phyloP scores from a whole-genome alignment of 2,888 invertebrate genomes.

The Pyrocoelia pectoralis region DNA sequence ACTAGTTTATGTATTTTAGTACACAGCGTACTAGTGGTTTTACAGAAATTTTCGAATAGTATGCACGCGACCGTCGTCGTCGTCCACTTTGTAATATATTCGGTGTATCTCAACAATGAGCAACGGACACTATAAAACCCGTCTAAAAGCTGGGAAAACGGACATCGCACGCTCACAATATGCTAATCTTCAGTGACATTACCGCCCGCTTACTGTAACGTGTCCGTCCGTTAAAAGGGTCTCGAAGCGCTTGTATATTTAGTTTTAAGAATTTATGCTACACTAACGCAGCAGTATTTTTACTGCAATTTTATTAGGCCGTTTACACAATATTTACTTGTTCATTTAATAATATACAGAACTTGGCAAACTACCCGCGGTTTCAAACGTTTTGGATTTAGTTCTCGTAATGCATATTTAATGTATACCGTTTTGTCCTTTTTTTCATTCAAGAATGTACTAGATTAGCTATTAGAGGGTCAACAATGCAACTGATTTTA shows the following conservation, averaged over 20 bases:
- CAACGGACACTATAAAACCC: slow-evolving; percentile 37
- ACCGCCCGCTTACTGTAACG: slow-evolving; percentile 37
- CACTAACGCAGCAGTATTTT: slow-evolving; percentile 34
- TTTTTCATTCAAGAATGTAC: not conserved
- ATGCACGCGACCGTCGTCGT: slow-evolving; percentile 26
- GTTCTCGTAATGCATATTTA: not conserved
- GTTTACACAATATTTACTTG: slow-evolving; percentile 22
- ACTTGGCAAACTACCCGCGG: not conserved
- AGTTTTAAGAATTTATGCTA: slow-evolving; percentile 33
- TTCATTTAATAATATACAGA: slow-evolving; percentile 4
- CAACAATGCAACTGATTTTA: slow-evolving; percentile 33
- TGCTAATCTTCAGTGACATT: slow-evolving; percentile 37
- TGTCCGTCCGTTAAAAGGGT: slow-evolving; percentile 34
- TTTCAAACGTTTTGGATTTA: not conserved
- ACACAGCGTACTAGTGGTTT: slow-evolving; percentile 10
- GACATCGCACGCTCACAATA: slow-evolving; percentile 37
- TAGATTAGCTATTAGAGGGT: not conserved
- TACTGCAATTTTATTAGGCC: slow-evolving; percentile 27
- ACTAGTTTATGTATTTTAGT: slow-evolving; percentile 4
- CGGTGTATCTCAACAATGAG: slow-evolving; percentile 34
- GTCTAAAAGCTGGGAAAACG: slow-evolving; percentile 36
- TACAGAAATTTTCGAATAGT: slow-evolving; percentile 29
- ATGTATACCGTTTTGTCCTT: not conserved
- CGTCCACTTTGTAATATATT: slow-evolving; percentile 27
- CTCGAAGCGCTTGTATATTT: slow-evolving; percentile 30